Evolutionary conservation across 2,797 vertebrate species (phyloP).

Genomic region (Lepidocolaptes lacrymiger): DNA sequence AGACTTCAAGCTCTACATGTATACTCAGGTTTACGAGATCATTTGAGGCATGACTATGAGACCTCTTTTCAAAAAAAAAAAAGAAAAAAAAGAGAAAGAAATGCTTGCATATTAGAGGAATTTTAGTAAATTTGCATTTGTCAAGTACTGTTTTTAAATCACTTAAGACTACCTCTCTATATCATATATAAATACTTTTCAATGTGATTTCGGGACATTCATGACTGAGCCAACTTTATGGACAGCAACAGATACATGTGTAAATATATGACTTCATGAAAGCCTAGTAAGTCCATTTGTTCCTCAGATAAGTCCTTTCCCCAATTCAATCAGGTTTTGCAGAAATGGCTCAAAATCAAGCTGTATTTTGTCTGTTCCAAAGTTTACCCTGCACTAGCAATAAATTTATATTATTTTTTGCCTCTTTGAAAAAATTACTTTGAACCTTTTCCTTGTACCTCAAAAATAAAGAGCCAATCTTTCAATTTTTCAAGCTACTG

Average conservation of each 20-base stretch:
- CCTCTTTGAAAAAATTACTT: not conserved
- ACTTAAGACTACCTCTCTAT: not conserved
- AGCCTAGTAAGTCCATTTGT: not conserved
- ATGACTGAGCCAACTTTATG: not conserved
- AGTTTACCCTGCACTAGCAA: not conserved
- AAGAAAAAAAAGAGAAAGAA: not conserved
- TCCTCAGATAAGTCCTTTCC: not conserved
- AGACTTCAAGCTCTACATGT: not conserved
- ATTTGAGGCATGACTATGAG: not conserved
- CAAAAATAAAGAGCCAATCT: not conserved
- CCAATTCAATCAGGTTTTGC: not conserved
- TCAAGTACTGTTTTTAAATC: not conserved
- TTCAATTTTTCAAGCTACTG: not conserved
- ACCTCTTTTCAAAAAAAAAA: not conserved
- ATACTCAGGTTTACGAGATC: not conserved
- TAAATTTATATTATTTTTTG: not conserved
- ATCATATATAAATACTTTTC: not conserved
- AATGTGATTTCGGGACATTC: not conserved
- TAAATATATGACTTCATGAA: not conserved
- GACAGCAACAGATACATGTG: not conserved
- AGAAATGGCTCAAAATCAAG: not conserved
- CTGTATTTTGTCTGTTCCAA: not conserved
- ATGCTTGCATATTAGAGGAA: not conserved
- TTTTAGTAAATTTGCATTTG: not conserved
- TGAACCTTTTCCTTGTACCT: not conserved